Percentiles rank a stretch among this genome's conserved stretches.
Evolutionary conservation across 2,113 vertebrate species (phyloP).

Genomic region (Stigmatopora argus): DNA sequence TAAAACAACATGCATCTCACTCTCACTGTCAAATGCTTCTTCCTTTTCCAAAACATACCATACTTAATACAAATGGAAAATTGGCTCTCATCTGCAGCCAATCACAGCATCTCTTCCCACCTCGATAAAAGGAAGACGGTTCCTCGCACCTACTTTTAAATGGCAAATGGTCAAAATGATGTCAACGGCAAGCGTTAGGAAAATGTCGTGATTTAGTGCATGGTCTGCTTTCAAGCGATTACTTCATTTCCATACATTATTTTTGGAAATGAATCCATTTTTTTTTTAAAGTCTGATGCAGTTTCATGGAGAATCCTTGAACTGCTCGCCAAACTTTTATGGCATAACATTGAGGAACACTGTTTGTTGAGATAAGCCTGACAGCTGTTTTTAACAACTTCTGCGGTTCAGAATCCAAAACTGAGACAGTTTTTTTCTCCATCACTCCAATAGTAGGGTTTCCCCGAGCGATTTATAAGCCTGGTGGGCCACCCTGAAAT

Average conservation of each 20-base stretch:
- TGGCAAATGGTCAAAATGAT: background rate
- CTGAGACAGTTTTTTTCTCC: no score
- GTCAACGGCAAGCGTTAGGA: background rate
- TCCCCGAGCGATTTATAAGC: no score
- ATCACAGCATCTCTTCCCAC: slow-evolving; percentile 60
- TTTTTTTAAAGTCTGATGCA: no score
- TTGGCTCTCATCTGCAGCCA: slow-evolving; percentile 58
- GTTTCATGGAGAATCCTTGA: background rate
- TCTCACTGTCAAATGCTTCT: slow-evolving; percentile 33
- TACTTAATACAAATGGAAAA: slow-evolving; percentile 65
- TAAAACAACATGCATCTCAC: slow-evolving; percentile 73
- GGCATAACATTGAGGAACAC: background rate
- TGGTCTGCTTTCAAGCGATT: background rate
- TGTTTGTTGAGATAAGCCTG: no score
- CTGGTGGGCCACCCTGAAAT: no score
- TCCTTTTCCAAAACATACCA: slow-evolving; percentile 59
- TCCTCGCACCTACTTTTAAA: background rate
- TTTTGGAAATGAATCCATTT: no score
- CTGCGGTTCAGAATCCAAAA: background rate
- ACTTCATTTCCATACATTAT: no score
- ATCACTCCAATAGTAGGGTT: no score
- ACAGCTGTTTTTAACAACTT: no score
- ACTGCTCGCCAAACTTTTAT: background rate
- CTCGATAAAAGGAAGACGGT: background rate
- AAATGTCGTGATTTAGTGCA: background rate